Base-by-base conservation (phyloP, 2,888 invertebrate species). In the Caenorhabditis panamensis region DNA sequence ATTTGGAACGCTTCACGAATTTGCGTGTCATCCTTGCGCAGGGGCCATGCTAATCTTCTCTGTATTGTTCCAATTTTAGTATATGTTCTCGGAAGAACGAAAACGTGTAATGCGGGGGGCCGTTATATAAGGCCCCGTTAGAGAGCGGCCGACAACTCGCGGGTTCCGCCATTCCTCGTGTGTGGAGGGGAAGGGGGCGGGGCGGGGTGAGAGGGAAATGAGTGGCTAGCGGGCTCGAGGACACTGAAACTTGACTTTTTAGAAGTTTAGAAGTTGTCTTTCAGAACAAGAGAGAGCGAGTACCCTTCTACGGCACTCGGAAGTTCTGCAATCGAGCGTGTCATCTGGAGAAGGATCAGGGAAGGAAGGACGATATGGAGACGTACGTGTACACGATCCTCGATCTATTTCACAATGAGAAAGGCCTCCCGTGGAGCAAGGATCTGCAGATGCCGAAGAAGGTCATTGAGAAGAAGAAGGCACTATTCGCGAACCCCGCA, bases 41-140 rank as follows among this genome's bases (percentile, higher is more conserved):
- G 94, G 94, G 94, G 94, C 94, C 94, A 95, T 95, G 95, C 94
- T 95, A 94, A 95, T 95, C 95, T 95, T 95, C 95, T 95, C 94
- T 95, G 94, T 95, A 95, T 95, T 94, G 94, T 95, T 95, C 94
- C 94, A 95, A 95, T 94, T 95, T 94, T 94, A 79, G 79, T 79
- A 79, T 79, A 79, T 79, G 79, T 79, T 79, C 79, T 79, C 79
- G 79, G 79, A 79, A 79, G 79, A 62, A 71, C 59, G 28, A 44
- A 20, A 56, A 3, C 1, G 18, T 4, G 18, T 2, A 47, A 18
- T 41, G n/a, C 22, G 44, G 24, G 62, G 76, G n/a, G 11, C 59
- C 49, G 51, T 31, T 63, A 53, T 53, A 53, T 53, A 53, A 18
- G 53, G 53, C n/a, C 13, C 1, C 2, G 16, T 26, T 2, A 13